Percentiles rank a stretch among this genome's conserved stretches.
Conservation (phyloP, 2,888 invertebrate genomes). For the Pammene fasciana region DNA sequence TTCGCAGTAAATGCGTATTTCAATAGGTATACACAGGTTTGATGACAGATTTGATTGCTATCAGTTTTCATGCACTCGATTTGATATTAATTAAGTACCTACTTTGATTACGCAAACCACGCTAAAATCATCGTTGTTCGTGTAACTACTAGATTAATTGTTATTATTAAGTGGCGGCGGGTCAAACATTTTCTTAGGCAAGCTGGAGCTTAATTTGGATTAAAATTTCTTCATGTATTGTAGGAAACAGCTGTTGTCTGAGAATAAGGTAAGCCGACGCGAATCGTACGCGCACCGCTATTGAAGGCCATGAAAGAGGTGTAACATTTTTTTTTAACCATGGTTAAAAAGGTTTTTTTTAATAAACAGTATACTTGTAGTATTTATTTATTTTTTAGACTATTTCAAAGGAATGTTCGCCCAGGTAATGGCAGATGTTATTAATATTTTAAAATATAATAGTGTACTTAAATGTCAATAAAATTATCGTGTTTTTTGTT, state of each 20-base stretch:
- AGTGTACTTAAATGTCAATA: neutral
- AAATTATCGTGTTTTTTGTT: too few relatives aligned
- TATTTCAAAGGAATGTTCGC: neutral
- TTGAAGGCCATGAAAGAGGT: too few relatives aligned
- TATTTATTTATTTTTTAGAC: neutral
- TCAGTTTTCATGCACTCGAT: constrained; percentile 10
- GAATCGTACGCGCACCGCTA: too few relatives aligned
- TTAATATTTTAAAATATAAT: neutral
- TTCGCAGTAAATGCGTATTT: neutral
- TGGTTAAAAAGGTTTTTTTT: too few relatives aligned
- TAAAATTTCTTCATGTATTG: too few relatives aligned
- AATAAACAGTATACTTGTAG: too few relatives aligned
- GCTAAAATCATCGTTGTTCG: neutral
- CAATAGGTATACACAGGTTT: neutral
- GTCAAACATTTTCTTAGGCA: too few relatives aligned
- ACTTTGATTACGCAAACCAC: constrained; percentile 4
- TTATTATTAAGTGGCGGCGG: too few relatives aligned
- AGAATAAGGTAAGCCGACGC: too few relatives aligned
- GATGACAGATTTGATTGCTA: neutral
- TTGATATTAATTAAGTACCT: neutral
- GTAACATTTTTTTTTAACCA: too few relatives aligned
- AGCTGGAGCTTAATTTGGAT: too few relatives aligned
- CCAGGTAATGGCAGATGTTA: neutral
- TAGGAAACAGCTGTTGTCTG: too few relatives aligned
- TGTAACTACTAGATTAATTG: neutral